phyloP scores from a whole-genome alignment of 2,888 invertebrate species.

The Hirtodrosophila cameraria region DNA sequence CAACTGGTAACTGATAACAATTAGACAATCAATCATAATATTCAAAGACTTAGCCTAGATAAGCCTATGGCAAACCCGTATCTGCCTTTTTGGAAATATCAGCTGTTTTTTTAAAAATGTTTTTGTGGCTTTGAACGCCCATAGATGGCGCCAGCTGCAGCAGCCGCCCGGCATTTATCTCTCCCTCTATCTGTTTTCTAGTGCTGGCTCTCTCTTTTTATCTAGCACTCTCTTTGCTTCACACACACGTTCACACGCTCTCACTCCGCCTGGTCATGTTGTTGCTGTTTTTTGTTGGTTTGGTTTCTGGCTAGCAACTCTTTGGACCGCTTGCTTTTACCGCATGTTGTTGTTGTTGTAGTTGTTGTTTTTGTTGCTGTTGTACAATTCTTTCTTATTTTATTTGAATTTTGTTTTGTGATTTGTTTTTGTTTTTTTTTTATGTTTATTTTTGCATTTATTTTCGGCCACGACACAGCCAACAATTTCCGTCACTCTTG shows the following conservation, averaged over 20 bases:
- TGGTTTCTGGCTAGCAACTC: conserved; percentile 37
- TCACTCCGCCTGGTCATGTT: conserved; percentile 17
- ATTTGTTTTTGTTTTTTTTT: conserved; percentile 19
- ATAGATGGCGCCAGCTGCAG: conserved; percentile 54
- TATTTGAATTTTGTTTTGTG: conserved; percentile 20
- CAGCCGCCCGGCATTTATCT: conserved; percentile 57
- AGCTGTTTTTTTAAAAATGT: conserved; percentile 32
- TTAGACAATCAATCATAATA: conserved; percentile 30
- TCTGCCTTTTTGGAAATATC: too few relatives aligned
- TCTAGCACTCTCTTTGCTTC: background rate
- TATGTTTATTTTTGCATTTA: conserved; percentile 56
- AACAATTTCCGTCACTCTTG: conserved; percentile 61
- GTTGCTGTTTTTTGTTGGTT: conserved; percentile 22
- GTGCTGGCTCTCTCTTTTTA: conserved; percentile 2
- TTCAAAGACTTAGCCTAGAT: conserved; percentile 24
- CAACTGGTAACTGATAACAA: conserved; percentile 28
- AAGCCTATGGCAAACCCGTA: too few relatives aligned
- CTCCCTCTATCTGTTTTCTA: too few relatives aligned
- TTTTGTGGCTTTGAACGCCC: conserved; percentile 2
- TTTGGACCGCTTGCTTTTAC: conserved; percentile 42
- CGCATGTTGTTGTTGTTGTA: conserved; percentile 31
- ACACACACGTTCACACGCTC: conserved; percentile 9
- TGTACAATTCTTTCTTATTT: conserved; percentile 43
- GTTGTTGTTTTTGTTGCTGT: conserved; percentile 2
- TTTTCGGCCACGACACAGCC: conserved; percentile 61